These are phyloP conservation scores for Holotrichia oblita DNA, from an alignment of 1,140 invertebrate species.

Conservation along the genomic window DNA sequence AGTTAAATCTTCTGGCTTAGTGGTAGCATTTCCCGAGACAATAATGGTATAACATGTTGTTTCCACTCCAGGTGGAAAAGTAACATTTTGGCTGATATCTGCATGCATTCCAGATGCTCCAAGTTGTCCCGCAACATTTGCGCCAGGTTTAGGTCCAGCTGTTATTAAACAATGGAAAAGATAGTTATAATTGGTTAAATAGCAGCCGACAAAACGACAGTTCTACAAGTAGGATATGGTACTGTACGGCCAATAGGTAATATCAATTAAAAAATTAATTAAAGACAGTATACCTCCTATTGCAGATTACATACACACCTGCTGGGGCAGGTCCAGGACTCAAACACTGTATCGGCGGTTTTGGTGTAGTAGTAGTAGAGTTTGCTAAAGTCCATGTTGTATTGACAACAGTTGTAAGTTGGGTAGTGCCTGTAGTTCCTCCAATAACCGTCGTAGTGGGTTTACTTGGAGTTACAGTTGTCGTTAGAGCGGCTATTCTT, in stretches of 20 bases:
- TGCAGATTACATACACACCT: neutral
- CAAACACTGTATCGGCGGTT: constrained; percentile 5
- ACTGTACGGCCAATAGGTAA: too few species aligned
- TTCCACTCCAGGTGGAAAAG: neutral
- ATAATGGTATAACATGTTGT: neutral
- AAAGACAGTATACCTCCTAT: too few species aligned
- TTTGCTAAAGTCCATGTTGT: neutral
- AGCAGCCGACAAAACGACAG: too few species aligned
- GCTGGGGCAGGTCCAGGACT: neutral
- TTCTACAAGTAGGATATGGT: too few species aligned
- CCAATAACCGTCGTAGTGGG: neutral
- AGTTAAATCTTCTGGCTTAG: neutral
- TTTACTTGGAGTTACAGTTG: neutral
- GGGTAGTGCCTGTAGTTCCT: neutral
- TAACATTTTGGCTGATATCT: neutral
- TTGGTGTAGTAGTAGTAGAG: neutral
- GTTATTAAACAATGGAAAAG: too few species aligned
- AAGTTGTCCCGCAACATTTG: neutral
- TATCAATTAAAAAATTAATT: too few species aligned
- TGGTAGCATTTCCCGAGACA: neutral
- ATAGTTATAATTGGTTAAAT: too few species aligned
- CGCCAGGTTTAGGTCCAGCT: too few species aligned
- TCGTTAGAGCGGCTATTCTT: constrained; percentile 20
- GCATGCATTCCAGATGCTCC: neutral
- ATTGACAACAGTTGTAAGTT: neutral